These are phyloP conservation scores for Enchytraeus crypticus DNA, from an alignment of 2,888 invertebrate genomes.

Conservation along the genomic window DNA sequence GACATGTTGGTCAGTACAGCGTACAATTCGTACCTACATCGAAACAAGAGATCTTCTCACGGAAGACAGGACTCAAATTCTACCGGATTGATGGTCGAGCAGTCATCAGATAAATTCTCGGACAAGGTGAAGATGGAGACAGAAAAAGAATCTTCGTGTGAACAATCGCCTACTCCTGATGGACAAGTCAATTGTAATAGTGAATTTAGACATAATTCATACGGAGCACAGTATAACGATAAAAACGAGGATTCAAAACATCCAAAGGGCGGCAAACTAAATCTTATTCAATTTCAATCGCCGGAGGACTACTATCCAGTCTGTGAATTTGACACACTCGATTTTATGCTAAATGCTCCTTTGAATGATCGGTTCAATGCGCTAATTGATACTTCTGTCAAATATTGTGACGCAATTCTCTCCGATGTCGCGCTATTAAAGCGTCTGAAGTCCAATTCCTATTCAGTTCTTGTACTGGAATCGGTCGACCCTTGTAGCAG, in stretches of 20 bases:
- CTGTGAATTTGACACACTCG: conserved; percentile 22
- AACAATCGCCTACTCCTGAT: too few species aligned
- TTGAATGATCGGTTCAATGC: conserved; percentile 17
- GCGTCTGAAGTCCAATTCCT: conserved; percentile 15
- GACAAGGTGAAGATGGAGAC: too few species aligned
- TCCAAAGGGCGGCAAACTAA: not conserved
- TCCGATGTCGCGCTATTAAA: conserved; percentile 5
- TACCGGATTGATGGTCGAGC: too few species aligned
- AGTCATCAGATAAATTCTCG: too few species aligned
- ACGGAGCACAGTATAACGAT: too few species aligned
- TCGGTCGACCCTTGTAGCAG: conserved; percentile 24
- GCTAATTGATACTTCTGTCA: conserved; percentile 15
- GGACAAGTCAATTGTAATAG: too few species aligned
- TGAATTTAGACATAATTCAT: too few species aligned
- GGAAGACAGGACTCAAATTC: not conserved
- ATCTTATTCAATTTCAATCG: conserved; percentile 8
- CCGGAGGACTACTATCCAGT: conserved; percentile 19
- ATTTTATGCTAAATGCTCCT: conserved; percentile 22
- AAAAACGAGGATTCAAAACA: not conserved
- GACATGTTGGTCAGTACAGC: conserved; percentile 17
- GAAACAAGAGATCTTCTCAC: not conserved
- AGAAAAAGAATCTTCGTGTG: too few species aligned
- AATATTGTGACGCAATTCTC: conserved; percentile 22
- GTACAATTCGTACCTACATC: conserved; percentile 5
- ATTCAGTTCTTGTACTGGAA: conserved; percentile 23